Evolutionary conservation across 1,140 invertebrate genomes (phyloP).

Genomic region (Drosophila nannoptera): DNA sequence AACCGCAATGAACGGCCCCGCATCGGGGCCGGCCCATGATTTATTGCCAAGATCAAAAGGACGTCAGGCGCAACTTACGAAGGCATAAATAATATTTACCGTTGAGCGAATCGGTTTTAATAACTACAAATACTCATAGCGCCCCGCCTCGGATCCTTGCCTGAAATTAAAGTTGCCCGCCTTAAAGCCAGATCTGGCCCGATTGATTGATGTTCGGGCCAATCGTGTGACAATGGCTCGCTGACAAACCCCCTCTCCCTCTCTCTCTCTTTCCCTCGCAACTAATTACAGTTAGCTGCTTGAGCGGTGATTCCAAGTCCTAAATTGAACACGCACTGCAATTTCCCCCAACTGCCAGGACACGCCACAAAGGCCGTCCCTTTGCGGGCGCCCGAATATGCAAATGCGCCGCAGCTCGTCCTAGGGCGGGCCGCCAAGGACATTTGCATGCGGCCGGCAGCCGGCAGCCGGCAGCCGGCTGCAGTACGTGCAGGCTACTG

Average conservation of each 20-base stretch:
- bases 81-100: constrained; percentile 25
- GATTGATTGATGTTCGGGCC: constrained; percentile 63
- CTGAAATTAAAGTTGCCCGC: constrained; percentile 46
- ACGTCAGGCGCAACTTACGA: constrained; percentile 18
- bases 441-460: too few species aligned
- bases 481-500: too few species aligned
- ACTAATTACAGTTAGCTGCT: constrained; percentile 53
- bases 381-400: too few species aligned
- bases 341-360: constrained; percentile 19
- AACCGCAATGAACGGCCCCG: constrained; percentile 2
- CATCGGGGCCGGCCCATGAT: constrained; percentile 27
- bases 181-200: constrained; percentile 23
- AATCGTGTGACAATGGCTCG: constrained; percentile 49
- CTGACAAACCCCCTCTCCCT: too few species aligned
- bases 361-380: background rate
- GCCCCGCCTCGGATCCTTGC: too few species aligned
- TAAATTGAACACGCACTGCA: constrained; percentile 48
- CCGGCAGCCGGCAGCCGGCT: too few species aligned
- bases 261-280: too few species aligned
- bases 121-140: constrained; percentile 6
- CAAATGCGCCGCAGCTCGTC: too few species aligned
- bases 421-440: too few species aligned
- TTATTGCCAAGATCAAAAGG: constrained; percentile 42
- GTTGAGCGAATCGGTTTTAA: constrained; percentile 25
- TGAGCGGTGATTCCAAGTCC: constrained; percentile 12